phyloP scores from a whole-genome alignment of 2,888 invertebrate genomes.

The Drosophila tanythrix region DNA sequence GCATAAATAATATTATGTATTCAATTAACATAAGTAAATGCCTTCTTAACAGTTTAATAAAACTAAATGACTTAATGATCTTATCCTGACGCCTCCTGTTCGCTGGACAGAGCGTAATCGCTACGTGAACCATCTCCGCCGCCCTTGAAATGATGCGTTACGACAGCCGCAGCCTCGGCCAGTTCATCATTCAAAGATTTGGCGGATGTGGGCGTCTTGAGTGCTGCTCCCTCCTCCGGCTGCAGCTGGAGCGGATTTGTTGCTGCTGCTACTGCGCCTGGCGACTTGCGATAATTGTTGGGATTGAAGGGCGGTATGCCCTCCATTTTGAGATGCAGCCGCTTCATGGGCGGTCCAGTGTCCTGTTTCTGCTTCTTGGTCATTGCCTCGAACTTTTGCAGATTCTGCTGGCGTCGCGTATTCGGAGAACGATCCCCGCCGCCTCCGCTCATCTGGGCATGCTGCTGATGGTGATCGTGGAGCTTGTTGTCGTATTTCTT shows the following conservation, averaged over 20 bases:
- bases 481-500: conserved; percentile 87
- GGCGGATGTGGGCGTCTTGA: conserved; percentile 85
- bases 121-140: conserved; percentile 70
- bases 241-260: conserved; percentile 26
- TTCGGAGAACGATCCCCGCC: conserved; percentile 83
- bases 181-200: conserved; percentile 76
- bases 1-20: conserved; percentile 5
- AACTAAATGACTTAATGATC: conserved; percentile 9
- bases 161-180: conserved; percentile 66
- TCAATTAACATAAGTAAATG: conserved; percentile 46
- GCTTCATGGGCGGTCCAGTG: conserved; percentile 84
- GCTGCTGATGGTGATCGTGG: conserved; percentile 88
- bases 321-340: conserved; percentile 84
- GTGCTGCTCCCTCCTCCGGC: conserved; percentile 29
- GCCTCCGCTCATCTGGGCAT: conserved; percentile 84
- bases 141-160: conserved; percentile 64
- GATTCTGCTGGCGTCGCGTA: conserved; percentile 83
- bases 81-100: conserved; percentile 51
- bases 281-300: conserved; percentile 86
- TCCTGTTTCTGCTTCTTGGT: conserved; percentile 84
- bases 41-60: conserved; percentile 43
- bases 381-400: conserved; percentile 83
- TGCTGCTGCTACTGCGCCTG: conserved; percentile 79
- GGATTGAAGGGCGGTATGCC: conserved; percentile 85
- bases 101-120: conserved; percentile 69